Percentiles rank a stretch among this genome's conserved stretches.
Conservation (phyloP, 2,113 vertebrate species). For the Cyphotilapia sp. region DNA sequence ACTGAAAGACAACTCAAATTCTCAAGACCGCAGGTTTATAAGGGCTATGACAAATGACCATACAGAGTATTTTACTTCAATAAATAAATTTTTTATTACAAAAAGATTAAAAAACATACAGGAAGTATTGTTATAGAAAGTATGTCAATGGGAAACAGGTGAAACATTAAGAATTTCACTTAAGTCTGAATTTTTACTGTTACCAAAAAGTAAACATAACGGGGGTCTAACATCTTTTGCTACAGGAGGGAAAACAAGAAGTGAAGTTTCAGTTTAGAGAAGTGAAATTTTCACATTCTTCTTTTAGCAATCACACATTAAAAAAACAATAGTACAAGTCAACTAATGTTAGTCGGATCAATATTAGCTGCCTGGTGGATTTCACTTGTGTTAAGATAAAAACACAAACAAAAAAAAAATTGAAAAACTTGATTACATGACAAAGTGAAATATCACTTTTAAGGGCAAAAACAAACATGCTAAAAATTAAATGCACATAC, state of each 20-base stretch:
- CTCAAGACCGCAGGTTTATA: neutral
- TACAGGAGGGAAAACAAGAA: neutral
- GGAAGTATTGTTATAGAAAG: neutral
- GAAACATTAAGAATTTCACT: neutral
- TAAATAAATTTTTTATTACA: constrained; percentile 62
- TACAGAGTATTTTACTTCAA: constrained; percentile 34
- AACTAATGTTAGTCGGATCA: neutral
- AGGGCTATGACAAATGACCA: neutral
- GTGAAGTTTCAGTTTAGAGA: neutral
- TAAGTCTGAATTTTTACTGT: neutral
- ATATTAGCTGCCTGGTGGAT: constrained; percentile 27
- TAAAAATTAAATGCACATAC: neutral
- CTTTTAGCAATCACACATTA: neutral
- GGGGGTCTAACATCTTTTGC: neutral
- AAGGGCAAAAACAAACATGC: neutral
- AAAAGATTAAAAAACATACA: constrained; percentile 33
- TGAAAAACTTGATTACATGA: neutral
- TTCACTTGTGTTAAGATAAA: neutral
- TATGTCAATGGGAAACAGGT: neutral
- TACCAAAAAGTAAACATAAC: neutral
- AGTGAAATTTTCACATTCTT: neutral
- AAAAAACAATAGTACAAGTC: neutral
- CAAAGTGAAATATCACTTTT: neutral
- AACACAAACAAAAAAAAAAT: neutral
- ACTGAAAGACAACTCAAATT: neutral